Percentiles rank a stretch among this genome's conserved stretches.
These are phyloP conservation scores for Lepidurus arcticus DNA, from an alignment of 1,140 invertebrate species.

Conservation along the genomic window DNA sequence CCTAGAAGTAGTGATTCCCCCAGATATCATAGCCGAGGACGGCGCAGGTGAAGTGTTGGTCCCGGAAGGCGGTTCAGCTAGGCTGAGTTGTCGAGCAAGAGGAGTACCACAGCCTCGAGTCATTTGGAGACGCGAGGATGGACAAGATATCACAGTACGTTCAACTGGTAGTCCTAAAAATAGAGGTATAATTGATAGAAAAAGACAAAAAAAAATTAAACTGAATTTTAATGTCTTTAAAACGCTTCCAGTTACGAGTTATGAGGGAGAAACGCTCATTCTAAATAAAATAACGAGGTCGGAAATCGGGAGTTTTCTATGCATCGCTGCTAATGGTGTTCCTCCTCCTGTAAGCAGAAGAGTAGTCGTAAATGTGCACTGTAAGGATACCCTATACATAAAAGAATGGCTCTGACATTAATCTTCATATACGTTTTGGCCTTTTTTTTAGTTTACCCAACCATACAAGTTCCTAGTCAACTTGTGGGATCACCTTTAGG, in stretches of 20 bases:
- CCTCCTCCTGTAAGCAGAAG: conserved; percentile 71
- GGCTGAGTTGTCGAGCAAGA: conserved; percentile 74
- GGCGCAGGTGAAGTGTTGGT: conserved; percentile 73
- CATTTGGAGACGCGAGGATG: conserved; percentile 79
- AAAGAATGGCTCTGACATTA: not conserved
- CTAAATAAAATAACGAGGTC: conserved; percentile 71
- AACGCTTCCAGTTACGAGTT: conserved; percentile 51
- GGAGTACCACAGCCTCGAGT: conserved; percentile 79
- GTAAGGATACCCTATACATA: conserved; percentile 56
- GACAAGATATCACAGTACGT: conserved; percentile 66
- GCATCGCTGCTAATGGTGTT: conserved; percentile 70
- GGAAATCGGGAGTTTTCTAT: conserved; percentile 80
- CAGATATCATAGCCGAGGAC: conserved; percentile 80
- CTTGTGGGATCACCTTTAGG: conserved; percentile 77
- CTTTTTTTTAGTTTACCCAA: conserved; percentile 65
- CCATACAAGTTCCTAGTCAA: conserved; percentile 82
- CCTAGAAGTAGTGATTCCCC: conserved; percentile 81
- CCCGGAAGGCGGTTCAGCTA: conserved; percentile 79
- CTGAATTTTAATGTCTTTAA: not conserved
- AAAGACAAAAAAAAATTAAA: not conserved
- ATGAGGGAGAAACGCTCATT: conserved; percentile 68
- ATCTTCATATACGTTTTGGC: not conserved
- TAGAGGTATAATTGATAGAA: conserved; percentile 52
- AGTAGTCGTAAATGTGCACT: conserved; percentile 75
- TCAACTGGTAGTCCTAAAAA: conserved; percentile 56